Base-by-base conservation (phyloP, 92 coral and sea anemone genomes). In the Porites evermanni region DNA sequence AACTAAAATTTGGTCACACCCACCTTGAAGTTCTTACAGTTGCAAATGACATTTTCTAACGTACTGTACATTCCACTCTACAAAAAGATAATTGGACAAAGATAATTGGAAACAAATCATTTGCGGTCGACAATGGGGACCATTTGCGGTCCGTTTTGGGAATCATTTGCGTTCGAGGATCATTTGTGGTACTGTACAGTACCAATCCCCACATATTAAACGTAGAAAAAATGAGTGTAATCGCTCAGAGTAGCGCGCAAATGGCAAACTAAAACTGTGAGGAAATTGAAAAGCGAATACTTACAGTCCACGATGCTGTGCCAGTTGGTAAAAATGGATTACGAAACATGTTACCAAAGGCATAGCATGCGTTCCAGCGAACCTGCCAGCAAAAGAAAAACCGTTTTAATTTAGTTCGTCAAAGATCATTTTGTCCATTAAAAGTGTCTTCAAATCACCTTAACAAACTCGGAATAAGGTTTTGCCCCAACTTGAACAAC, bases 301-400 rank as follows among this genome's bases (percentile, higher is more conserved):
- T 89, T 87, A 96, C 99, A 83, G 99, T 91, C 95, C 97, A 92
- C 6, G 89, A 23, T 63, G 97, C 91, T 18, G 85, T 78, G 59
- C 98, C 98, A 32, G 81, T 79, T 6, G 99, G 98, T 20, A 97
- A 86, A 18, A 87, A 79, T 0, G 89, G 67, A 82, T 97, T 97
- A 32, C 98, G 95, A 68, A 95, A 93, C 87, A 97, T 89, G 66
- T 97, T 97, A 13, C 99, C 99, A 12, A 96, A 67, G 10, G 99
- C 99, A 74, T 97, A 97, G 85, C 99, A 97, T 16, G 99, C 98
- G 83, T 97, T 97, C 99, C 99, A 97, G 19, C 99, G 95, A 67
- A 96, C 96, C 99, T 96, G 75, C 4, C 67, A 72, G n/a, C 26
- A 59, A 38, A 72, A 7, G 38, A 59, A 77, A 51, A 64, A 53